A percentile compares a stretch with the other conserved stretches of the same genome.
These are phyloP conservation scores for Natrix natrix DNA, from an alignment of 2,797 vertebrate species.

Conservation along the genomic window DNA sequence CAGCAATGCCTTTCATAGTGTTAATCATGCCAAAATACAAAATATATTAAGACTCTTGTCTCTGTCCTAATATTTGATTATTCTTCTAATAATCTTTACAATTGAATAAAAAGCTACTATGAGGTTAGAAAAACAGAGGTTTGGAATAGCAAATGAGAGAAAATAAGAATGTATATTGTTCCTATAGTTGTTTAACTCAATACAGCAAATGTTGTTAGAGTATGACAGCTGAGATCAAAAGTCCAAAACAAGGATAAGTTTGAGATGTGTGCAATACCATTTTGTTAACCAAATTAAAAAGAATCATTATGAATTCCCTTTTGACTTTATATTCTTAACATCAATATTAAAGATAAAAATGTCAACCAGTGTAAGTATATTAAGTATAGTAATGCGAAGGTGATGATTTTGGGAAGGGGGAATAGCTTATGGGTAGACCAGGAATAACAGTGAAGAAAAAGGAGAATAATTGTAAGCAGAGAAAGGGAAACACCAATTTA, in stretches of 20 bases:
- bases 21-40: neutral
- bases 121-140: neutral
- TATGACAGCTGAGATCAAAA: neutral
- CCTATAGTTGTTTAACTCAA: neutral
- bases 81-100: neutral
- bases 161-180: neutral
- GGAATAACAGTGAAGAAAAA: neutral
- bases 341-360: neutral
- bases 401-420: neutral
- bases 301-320: neutral
- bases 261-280: neutral
- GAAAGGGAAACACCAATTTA: neutral
- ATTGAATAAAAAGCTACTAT: neutral
- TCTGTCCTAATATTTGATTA: neutral
- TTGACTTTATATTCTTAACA: neutral
- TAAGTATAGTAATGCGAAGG: neutral
- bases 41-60: neutral
- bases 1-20: neutral
- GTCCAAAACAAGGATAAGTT: neutral
- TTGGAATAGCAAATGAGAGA: neutral
- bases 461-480: neutral
- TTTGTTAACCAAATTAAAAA: neutral
- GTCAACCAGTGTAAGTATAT: neutral
- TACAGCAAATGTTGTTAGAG: neutral
- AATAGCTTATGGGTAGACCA: neutral